Conservation (phyloP, 2,888 invertebrate species). For the Gisinianus flammeolus region DNA sequence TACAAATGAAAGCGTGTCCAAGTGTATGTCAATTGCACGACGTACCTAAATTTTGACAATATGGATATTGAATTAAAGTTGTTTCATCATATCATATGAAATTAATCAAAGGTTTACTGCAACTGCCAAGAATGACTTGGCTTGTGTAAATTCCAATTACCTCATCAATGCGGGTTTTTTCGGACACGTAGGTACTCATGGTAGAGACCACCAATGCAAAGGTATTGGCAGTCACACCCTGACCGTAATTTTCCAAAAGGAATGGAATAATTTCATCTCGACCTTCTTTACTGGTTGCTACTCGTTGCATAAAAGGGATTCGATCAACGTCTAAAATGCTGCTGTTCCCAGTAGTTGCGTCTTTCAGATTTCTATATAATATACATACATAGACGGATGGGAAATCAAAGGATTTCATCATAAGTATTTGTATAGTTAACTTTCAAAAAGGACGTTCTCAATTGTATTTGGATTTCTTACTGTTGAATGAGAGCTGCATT, state of each 20-base stretch:
- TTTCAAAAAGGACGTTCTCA: no score
- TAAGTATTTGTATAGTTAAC: no score
- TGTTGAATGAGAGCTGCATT: neutral
- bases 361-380: neutral
- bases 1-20: neutral
- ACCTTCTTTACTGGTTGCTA: neutral
- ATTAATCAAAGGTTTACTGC: no score
- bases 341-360: neutral
- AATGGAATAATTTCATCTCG: neutral
- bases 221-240: neutral
- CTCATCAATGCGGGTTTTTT: no score
- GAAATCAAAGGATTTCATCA: no score
- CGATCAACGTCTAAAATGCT: neutral
- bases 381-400: no score
- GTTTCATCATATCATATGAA: no score
- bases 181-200: no score
- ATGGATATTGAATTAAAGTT: no score
- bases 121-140: no score
- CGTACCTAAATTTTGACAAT: neutral
- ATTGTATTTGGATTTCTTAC: neutral
- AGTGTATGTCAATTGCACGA: neutral
- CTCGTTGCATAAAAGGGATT: neutral
- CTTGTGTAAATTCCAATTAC: no score
- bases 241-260: neutral
- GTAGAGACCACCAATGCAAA: neutral